Base-by-base conservation (phyloP, 2,888 invertebrate species). In the Matsumyia berberina region DNA sequence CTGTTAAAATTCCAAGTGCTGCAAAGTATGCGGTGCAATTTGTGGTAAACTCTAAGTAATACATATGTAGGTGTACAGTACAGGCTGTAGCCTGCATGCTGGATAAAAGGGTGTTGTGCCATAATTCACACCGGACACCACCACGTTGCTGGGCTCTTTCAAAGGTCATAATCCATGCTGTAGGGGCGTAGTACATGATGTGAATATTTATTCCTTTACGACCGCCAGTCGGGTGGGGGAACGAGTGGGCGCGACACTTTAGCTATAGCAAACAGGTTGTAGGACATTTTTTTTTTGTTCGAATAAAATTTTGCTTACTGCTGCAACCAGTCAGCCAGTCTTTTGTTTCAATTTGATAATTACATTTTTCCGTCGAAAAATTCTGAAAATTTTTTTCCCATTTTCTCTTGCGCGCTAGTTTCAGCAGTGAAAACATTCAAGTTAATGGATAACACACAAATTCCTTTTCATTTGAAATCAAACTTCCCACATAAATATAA, bases 21-120 rank as follows among this genome's bases (percentile, higher is more conserved):
- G 29, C 44, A 46, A 46, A 64, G 46, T 35, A 49, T 64, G 49
- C 19, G 35, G 49, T 35, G 35, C 64, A 51, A 64, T 64, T 64
- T 64, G 49, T 49, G 37, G 64, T 64, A 37, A 51, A 51, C 15
- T 60, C 15, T 11, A 19, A 57, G 42, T 31, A 44, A 60, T 24
- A 24, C 4, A 24, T 4, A 3, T 24, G 2, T 4, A 24, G 2
- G 2, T n/a, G n/a, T 4, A 8, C 7, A 42, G 31, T 15, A 9
- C 17, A 19, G 24, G 12, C 29, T 33, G 12, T 4, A 31, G 8
- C 15, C 31, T 33, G 53, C n/a, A 33, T 31, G 53, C 31, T 53
- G 9, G 1, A 33, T 53, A 5, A 15, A 19, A 57, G 37, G 57
- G 57, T 35, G 57, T 57, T 19, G 35, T 12, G 15, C 37, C 57